phyloP scores from a whole-genome alignment of 2,888 invertebrate genomes.

The Ommatoiulus sabulosus region DNA sequence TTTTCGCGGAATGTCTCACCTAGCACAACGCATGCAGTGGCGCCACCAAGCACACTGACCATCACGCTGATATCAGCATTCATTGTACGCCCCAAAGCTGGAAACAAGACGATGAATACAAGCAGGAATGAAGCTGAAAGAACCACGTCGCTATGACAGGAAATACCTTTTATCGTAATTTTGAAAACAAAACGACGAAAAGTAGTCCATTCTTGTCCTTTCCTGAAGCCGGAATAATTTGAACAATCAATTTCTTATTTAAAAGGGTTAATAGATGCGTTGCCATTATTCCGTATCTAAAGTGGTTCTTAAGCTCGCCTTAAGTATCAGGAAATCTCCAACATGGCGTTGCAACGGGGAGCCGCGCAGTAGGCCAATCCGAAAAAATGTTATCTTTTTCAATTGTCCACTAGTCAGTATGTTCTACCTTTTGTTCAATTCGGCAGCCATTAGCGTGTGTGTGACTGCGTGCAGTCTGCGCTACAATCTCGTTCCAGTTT shows the following conservation, averaged over 20 bases:
- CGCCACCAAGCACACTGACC: no score
- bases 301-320: neutral
- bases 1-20: no score
- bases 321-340: neutral
- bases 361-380: neutral
- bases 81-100: no score
- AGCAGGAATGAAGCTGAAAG: no score
- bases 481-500: neutral
- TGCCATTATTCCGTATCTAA: neutral
- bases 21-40: no score
- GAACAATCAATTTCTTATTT: constrained; percentile 8
- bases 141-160: neutral
- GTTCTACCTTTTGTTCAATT: neutral
- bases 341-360: neutral
- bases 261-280: constrained; percentile 18
- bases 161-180: neutral
- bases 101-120: no score
- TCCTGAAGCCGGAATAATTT: neutral
- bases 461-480: neutral
- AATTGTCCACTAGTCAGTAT: constrained; percentile 12
- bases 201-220: neutral
- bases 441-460: neutral
- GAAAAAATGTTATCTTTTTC: neutral
- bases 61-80: no score
- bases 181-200: neutral